phyloP scores from a whole-genome alignment of 35 echinoderm and acorn worm genomes.

The Stichopus chloronotus region DNA sequence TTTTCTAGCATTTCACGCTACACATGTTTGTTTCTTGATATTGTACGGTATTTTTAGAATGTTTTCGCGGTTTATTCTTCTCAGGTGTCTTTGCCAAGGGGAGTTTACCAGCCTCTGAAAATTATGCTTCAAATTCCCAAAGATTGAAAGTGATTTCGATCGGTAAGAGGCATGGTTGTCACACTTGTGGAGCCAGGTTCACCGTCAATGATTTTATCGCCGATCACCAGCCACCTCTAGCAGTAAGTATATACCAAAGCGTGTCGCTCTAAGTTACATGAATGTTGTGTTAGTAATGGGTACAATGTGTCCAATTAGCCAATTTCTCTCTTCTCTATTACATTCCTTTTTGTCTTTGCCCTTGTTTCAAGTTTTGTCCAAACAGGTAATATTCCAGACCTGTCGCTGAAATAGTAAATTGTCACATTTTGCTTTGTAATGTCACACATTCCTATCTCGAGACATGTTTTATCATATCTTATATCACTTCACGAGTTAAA shows the following conservation, averaged over 20 bases:
- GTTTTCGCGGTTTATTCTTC: not conserved
- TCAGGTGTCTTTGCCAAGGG: conserved; percentile 81
- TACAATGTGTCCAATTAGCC: not conserved
- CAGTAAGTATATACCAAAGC: conserved; percentile 62
- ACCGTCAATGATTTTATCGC: conserved; percentile 74
- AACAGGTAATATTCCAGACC: not conserved
- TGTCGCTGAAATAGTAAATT: not conserved
- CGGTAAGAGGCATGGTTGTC: conserved; percentile 81
- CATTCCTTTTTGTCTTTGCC: not conserved
- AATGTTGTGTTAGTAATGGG: not conserved
- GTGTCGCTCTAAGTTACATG: not conserved
- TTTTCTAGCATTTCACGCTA: too few relatives aligned
- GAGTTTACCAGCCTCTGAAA: conserved; percentile 61
- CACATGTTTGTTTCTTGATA: too few relatives aligned
- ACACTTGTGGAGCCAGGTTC: conserved; percentile 80
- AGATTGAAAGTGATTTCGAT: conserved; percentile 43
- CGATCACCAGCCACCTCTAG: conserved; percentile 92
- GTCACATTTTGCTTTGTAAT: not conserved
- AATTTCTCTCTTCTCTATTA: too few relatives aligned
- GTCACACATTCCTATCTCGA: too few relatives aligned
- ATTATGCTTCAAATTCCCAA: conserved; percentile 78
- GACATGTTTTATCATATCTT: too few relatives aligned
- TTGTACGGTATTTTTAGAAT: too few relatives aligned
- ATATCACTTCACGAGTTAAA: too few relatives aligned
- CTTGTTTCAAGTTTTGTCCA: not conserved